Conservation (phyloP, 2,888 invertebrate species). For the Troglohyphantes excavatus region DNA sequence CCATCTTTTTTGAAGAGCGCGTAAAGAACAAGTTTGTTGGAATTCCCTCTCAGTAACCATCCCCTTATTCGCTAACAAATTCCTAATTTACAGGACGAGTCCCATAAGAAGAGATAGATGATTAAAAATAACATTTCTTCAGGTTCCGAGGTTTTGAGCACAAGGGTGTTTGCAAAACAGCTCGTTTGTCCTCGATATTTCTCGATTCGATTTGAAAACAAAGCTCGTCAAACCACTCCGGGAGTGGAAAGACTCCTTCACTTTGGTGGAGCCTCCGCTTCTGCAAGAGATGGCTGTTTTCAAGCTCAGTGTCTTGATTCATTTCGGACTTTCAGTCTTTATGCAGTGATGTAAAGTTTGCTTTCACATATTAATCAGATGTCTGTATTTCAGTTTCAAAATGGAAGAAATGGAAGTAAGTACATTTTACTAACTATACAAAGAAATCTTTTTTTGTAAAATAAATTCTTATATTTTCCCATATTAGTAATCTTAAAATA, state of each 20-base stretch:
- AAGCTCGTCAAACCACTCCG: conserved; percentile 25
- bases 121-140: conserved; percentile 2
- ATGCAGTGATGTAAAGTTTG: background rate
- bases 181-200: conserved; percentile 53
- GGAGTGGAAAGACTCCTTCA: background rate
- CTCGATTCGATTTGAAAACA: conserved; percentile 9
- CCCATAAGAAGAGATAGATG: background rate
- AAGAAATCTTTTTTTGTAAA: too few relatives aligned
- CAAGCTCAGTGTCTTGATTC: conserved; percentile 4
- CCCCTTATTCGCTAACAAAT: background rate
- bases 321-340: background rate
- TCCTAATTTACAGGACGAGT: background rate
- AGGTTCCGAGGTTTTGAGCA: conserved; percentile 28
- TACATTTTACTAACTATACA: background rate
- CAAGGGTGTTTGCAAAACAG: conserved; percentile 10
- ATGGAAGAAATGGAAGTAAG: background rate
- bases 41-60: background rate
- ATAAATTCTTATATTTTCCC: too few relatives aligned
- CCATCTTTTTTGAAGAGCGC: too few relatives aligned
- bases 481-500: too few relatives aligned
- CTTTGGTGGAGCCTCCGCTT: too few relatives aligned
- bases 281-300: conserved; percentile 17
- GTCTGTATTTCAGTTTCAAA: background rate
- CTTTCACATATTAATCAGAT: background rate
- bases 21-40: background rate